These are phyloP conservation scores for Osmerus mordax DNA, from an alignment of 2,113 vertebrate genomes.

Conservation along the genomic window DNA sequence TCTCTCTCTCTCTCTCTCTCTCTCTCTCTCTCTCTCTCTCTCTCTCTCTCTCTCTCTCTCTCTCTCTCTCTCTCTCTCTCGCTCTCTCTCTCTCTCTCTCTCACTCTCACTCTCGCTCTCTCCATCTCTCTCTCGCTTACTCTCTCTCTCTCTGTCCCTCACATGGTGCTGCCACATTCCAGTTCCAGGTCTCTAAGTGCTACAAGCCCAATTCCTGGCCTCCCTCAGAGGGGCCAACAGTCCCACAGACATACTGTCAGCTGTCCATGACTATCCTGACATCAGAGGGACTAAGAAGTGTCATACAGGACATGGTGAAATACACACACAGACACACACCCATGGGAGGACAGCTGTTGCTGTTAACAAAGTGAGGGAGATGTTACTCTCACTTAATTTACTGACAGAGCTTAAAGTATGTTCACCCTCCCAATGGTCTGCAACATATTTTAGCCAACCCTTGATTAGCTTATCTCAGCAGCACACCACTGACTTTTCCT, in stretches of 20 bases:
- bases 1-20: not conserved
- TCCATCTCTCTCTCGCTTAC: not conserved
- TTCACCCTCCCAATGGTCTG: not conserved
- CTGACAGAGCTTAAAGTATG: conserved; percentile 33
- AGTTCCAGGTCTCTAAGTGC: conserved; percentile 1
- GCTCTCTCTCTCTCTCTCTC: conserved; percentile 1
- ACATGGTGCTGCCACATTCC: conserved; percentile 14
- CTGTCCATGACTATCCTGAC: not conserved
- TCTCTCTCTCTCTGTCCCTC: conserved; percentile 13
- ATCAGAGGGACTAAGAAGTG: not conserved
- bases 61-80: not conserved
- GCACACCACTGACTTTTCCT: not conserved
- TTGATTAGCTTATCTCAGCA: not conserved
- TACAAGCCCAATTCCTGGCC: not conserved
- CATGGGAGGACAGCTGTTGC: conserved; percentile 28
- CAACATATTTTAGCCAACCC: not conserved
- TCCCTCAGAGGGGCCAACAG: not conserved
- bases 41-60: not conserved
- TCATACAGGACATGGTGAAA: not conserved
- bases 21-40: not conserved
- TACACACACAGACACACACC: not conserved
- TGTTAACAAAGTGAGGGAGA: conserved; percentile 13
- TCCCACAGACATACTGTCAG: conserved; percentile 6
- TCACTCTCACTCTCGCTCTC: not conserved
- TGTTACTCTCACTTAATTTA: conserved; percentile 3